These are phyloP conservation scores for Pelosia muscerda DNA, from an alignment of 2,888 invertebrate genomes.

Conservation along the genomic window DNA sequence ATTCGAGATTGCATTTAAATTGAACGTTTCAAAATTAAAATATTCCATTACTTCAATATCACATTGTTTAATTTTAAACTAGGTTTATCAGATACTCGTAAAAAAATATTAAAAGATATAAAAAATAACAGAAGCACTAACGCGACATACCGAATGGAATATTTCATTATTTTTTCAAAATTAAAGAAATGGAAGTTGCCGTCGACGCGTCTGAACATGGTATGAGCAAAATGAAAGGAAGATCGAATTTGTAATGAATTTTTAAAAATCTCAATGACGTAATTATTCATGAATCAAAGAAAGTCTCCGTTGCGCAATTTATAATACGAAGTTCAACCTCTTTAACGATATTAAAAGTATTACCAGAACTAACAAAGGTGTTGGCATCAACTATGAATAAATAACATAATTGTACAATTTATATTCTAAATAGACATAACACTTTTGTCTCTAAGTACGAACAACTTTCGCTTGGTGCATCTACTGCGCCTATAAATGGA, in stretches of 20 bases:
- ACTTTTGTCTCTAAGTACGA: constrained; percentile 53
- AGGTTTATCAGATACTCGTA: background rate
- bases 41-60: constrained; percentile 9
- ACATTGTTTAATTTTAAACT: background rate
- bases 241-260: constrained; percentile 47
- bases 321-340: constrained; percentile 38
- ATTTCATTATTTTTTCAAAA: constrained; percentile 14
- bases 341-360: constrained; percentile 55
- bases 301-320: constrained; percentile 56
- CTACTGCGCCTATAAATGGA: constrained; percentile 65
- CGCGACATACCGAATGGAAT: too few species aligned
- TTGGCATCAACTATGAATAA: constrained; percentile 45
- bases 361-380: constrained; percentile 36
- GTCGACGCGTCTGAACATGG: constrained; percentile 21
- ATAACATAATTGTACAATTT: constrained; percentile 72
- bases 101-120: background rate
- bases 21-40: background rate
- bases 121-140: background rate
- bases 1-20: background rate
- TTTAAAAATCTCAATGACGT: constrained; percentile 48
- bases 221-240: constrained; percentile 52
- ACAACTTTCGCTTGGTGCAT: constrained; percentile 69
- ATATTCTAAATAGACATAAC: constrained; percentile 64
- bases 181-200: constrained; percentile 18
- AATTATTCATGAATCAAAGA: constrained; percentile 64